phyloP scores from a whole-genome alignment of 2,888 invertebrate genomes.

The Horisme vitalbata region DNA sequence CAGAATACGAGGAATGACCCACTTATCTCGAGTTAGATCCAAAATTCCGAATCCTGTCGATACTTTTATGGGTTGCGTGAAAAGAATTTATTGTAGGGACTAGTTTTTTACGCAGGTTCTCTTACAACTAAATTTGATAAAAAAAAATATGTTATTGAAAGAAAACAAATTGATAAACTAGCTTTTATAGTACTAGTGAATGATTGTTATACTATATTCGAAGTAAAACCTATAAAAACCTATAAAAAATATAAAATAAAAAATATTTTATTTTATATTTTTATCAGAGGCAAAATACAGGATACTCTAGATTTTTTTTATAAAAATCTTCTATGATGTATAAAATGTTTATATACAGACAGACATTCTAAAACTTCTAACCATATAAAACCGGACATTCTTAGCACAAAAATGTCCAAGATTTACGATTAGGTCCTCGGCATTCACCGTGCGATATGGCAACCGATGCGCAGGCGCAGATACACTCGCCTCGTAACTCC shows the following conservation, averaged over 20 bases:
- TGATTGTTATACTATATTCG: too few relatives aligned
- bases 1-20: constrained; percentile 34
- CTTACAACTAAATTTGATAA: background rate
- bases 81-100: constrained; percentile 8
- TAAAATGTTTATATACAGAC: constrained; percentile 9
- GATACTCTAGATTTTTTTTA: too few relatives aligned
- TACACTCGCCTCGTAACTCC: constrained; percentile 49
- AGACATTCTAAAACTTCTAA: constrained; percentile 5
- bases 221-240: too few relatives aligned
- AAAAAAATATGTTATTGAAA: too few relatives aligned
- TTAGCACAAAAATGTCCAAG: constrained; percentile 57
- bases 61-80: constrained; percentile 24
- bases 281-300: too few relatives aligned
- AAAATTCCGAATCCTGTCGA: constrained; percentile 27
- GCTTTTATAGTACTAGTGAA: too few relatives aligned
- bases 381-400: constrained; percentile 25
- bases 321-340: too few relatives aligned
- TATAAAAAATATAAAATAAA: too few relatives aligned
- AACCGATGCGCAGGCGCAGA: constrained; percentile 34
- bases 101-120: background rate
- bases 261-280: too few relatives aligned
- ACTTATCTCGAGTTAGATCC: constrained; percentile 36
- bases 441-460: constrained; percentile 43
- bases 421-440: constrained; percentile 55
- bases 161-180: too few relatives aligned